Conservation (phyloP, 2,113 vertebrate genomes). For the Prionailurus bengalensis region DNA sequence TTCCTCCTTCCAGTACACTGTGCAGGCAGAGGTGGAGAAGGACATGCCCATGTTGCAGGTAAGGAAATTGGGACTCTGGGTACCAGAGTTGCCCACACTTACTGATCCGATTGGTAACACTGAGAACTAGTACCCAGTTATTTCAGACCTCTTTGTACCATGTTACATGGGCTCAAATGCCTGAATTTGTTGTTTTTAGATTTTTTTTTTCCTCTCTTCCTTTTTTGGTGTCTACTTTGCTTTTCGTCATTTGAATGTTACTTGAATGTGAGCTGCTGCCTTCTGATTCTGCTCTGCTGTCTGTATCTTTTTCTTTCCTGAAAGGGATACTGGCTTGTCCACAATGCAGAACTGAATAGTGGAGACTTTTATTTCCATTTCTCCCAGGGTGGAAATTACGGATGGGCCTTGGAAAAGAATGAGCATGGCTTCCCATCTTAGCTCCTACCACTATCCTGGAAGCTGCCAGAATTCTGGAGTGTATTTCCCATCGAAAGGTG, state of each 20-base stretch:
- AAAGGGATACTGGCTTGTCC: constrained; percentile 76
- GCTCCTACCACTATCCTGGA: too few relatives aligned
- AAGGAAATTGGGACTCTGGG: not conserved
- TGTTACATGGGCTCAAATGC: not conserved
- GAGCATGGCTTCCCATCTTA: not conserved
- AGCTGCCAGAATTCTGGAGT: not conserved
- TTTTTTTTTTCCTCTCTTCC: not conserved
- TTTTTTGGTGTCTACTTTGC: constrained; percentile 65
- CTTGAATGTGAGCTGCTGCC: constrained; percentile 27
- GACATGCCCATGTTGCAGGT: not conserved
- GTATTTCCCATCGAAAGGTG: not conserved
- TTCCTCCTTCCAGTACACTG: not conserved
- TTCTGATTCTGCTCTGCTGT: not conserved
- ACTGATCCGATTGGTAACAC: not conserved
- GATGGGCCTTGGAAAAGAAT: not conserved
- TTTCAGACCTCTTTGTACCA: not conserved
- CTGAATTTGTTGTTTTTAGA: not conserved
- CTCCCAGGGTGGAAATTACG: constrained; percentile 54
- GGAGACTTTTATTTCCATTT: constrained; percentile 71
- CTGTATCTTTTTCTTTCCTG: constrained; percentile 63
- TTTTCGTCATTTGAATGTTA: not conserved
- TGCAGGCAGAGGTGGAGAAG: not conserved
- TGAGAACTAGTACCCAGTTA: not conserved
- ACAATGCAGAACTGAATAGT: not conserved
- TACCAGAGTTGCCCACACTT: not conserved